These are phyloP conservation scores for Lepus townsendii DNA, from an alignment of 2,797 vertebrate species.

Conservation along the genomic window DNA sequence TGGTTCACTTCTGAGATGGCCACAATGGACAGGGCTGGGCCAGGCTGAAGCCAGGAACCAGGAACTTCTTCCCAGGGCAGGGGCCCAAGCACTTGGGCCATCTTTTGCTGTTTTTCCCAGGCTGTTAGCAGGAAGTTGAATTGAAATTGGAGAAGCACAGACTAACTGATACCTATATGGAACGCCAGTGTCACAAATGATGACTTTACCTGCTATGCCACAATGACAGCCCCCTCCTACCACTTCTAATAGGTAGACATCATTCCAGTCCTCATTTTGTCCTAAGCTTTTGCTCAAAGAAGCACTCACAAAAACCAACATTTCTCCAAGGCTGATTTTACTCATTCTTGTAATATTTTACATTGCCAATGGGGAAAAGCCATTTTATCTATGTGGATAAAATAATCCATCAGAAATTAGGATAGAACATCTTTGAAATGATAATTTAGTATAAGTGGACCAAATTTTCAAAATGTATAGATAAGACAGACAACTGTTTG, in stretches of 20 bases:
- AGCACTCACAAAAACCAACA: not conserved
- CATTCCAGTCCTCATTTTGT: not conserved
- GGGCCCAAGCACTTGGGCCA: too few relatives aligned
- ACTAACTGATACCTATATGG: too few relatives aligned
- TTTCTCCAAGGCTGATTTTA: not conserved
- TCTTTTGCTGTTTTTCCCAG: too few relatives aligned
- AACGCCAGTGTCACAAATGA: too few relatives aligned
- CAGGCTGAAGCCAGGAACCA: too few relatives aligned
- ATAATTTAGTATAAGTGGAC: conserved; percentile 23
- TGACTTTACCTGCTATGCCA: too few relatives aligned
- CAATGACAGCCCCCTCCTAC: not conserved
- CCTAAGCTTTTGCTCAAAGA: not conserved
- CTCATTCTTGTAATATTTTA: not conserved
- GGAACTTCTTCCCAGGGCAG: too few relatives aligned
- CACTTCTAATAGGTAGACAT: not conserved
- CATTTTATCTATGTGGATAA: not conserved
- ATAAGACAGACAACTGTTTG: not conserved
- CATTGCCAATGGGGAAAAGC: not conserved
- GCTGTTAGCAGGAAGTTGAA: too few relatives aligned
- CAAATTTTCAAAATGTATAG: not conserved
- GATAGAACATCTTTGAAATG: not conserved
- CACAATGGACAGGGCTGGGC: too few relatives aligned
- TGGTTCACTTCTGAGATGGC: too few relatives aligned
- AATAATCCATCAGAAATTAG: not conserved
- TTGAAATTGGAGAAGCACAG: too few relatives aligned